phyloP scores from a whole-genome alignment of 2,888 invertebrate genomes.

The Chesias legatella region DNA sequence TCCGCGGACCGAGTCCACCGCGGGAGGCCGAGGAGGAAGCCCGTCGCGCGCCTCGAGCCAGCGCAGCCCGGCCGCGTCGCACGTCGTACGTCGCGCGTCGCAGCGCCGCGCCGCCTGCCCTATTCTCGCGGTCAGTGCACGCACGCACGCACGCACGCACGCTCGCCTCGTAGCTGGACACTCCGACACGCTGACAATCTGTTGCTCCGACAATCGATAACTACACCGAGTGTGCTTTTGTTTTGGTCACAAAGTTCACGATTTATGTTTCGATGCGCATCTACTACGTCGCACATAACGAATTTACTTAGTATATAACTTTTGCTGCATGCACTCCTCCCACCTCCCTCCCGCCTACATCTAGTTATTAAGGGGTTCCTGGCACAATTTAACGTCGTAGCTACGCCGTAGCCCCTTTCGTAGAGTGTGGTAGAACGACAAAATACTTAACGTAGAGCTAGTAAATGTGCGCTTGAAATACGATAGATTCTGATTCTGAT shows the following conservation, averaged over 20 bases:
- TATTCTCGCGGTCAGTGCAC: no score
- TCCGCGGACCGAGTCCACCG: slow-evolving; percentile 28
- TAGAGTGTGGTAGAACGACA: no score
- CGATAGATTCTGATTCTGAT: no score
- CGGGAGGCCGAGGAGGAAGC: slow-evolving; percentile 24
- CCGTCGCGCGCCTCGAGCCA: not conserved
- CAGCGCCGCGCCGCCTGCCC: slow-evolving; percentile 6
- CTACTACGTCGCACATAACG: no score
- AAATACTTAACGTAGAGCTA: no score
- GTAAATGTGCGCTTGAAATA: no score
- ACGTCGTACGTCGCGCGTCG: slow-evolving; percentile 12
- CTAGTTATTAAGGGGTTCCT: no score
- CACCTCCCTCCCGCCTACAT: no score
- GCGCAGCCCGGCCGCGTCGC: slow-evolving; percentile 9
- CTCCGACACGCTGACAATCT: slow-evolving; percentile 32
- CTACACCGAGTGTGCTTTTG: slow-evolving; percentile 47
- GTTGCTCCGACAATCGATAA: slow-evolving; percentile 57
- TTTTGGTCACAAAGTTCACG: slow-evolving; percentile 42
- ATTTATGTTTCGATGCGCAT: slow-evolving; percentile 27
- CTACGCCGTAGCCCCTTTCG: no score
- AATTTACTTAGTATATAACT: no score
- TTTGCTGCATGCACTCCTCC: no score
- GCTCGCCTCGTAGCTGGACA: slow-evolving; percentile 1
- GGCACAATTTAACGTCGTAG: no score
- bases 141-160: slow-evolving; percentile 2